These are phyloP conservation scores for Lamellibrachia columna DNA, from an alignment of 2,888 invertebrate species.

Conservation along the genomic window DNA sequence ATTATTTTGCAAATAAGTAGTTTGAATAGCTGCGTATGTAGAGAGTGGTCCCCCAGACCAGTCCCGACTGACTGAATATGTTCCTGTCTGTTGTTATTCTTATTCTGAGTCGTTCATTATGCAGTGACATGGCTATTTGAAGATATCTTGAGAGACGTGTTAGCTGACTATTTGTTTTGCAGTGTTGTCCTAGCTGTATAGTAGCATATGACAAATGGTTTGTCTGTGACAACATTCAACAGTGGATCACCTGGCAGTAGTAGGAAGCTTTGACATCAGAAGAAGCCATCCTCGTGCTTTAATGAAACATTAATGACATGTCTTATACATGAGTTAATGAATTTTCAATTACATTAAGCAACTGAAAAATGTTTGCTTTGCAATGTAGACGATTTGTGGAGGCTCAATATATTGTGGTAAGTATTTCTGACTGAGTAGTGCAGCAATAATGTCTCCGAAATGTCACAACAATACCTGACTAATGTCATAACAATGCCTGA, in stretches of 20 bases:
- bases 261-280: background rate
- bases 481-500: background rate
- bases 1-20: background rate
- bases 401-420: no score
- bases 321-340: background rate
- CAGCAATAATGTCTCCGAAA: background rate
- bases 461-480: background rate
- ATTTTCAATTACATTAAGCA: background rate
- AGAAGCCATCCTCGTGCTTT: background rate
- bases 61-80: background rate
- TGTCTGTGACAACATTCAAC: background rate
- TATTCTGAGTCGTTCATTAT: background rate
- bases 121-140: conserved; percentile 8
- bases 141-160: background rate
- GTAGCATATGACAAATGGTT: background rate
- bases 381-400: background rate
- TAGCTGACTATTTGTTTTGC: background rate
- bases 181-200: background rate
- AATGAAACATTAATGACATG: background rate
- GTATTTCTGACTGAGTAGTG: background rate
- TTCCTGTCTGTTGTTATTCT: background rate
- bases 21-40: background rate
- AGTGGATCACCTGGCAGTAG: background rate
- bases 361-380: background rate
- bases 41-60: background rate